Percentiles rank a stretch among this genome's conserved stretches.
Conservation (phyloP, 30 jellyfish, hydroid and myxozoan genomes). For the Hydractinia echinata region DNA sequence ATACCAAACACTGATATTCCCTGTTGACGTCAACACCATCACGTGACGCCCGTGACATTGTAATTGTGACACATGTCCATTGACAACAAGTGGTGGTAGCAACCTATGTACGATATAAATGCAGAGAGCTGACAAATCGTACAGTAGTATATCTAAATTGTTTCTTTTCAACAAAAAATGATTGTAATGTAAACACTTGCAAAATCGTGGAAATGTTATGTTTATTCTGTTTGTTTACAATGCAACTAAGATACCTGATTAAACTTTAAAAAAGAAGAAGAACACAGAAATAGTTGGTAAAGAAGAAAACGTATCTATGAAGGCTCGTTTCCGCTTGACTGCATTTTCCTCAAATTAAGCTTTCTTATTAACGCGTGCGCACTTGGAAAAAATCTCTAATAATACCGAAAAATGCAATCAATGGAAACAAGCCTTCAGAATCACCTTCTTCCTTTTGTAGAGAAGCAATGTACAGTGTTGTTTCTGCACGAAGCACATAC, state of each 20-base stretch:
- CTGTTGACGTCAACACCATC: conserved; percentile 70
- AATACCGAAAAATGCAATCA: neutral
- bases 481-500: conserved; percentile 77
- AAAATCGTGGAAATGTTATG: too few species aligned
- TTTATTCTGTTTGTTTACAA: too few species aligned
- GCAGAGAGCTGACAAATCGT: neutral
- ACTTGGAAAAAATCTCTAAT: neutral
- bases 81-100: conserved; percentile 53
- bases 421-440: neutral
- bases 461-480: conserved; percentile 57
- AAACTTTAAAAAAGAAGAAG: too few species aligned
- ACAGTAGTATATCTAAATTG: neutral
- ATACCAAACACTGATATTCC: conserved; percentile 59
- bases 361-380: neutral
- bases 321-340: too few species aligned
- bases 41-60: conserved; percentile 52
- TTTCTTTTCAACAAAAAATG: too few species aligned
- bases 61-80: conserved; percentile 50
- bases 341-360: too few species aligned
- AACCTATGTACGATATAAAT: conserved; percentile 29
- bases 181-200: too few species aligned
- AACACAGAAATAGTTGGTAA: too few species aligned
- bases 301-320: too few species aligned
- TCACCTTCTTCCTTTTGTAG: conserved; percentile 82
- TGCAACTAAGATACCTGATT: too few species aligned